A percentile compares a stretch with the other conserved stretches of the same genome.
phyloP scores from a whole-genome alignment of 2,797 vertebrate species.

The Muraenolepis orangiensis region DNA sequence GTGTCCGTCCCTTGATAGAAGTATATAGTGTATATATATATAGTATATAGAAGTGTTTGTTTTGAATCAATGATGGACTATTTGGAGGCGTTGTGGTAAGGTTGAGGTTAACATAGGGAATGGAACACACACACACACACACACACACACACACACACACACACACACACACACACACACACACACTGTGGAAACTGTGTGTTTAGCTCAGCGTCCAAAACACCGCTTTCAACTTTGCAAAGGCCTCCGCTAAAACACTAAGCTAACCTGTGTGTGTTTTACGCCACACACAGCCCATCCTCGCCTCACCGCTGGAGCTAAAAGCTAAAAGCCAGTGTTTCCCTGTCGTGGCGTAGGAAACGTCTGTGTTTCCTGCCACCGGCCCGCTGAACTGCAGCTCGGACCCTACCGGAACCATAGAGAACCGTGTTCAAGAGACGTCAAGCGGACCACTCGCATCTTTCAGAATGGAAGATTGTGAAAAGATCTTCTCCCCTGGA shows the following conservation, averaged over 20 bases:
- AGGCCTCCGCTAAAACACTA: background rate
- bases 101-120: too few species aligned
- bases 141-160: too few species aligned
- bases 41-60: too few species aligned
- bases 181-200: conserved; percentile 12
- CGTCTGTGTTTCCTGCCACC: background rate
- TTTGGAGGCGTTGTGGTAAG: conserved; percentile 38
- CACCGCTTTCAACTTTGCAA: conserved; percentile 35
- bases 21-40: too few species aligned
- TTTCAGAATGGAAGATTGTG: too few species aligned
- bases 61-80: conserved; percentile 40
- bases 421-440: too few species aligned
- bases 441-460: too few species aligned
- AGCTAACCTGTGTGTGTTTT: background rate
- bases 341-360: background rate
- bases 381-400: background rate
- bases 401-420: background rate
- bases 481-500: too few species aligned
- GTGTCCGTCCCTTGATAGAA: background rate
- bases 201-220: conserved; percentile 35
- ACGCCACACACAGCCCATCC: background rate
- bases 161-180: too few species aligned
- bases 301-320: background rate
- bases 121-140: too few species aligned
- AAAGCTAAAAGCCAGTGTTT: too few species aligned